These are phyloP conservation scores for Ophthalmolycus amberensis DNA, from an alignment of 2,113 vertebrate genomes.

Conservation along the genomic window DNA sequence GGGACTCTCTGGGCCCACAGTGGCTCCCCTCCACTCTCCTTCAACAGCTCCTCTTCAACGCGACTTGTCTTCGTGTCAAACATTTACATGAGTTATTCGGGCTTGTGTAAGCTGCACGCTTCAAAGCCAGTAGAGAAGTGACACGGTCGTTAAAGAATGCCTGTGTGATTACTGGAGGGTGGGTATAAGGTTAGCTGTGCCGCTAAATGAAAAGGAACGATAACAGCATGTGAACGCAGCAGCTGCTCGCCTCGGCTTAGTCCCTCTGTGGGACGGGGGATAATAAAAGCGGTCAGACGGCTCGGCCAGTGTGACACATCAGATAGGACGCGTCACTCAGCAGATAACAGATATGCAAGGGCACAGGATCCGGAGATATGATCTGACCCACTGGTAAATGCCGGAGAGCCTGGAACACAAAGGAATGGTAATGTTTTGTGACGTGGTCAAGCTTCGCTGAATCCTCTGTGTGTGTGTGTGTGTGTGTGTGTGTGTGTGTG, in stretches of 20 bases:
- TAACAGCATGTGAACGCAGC: constrained; percentile 65
- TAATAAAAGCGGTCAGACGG: constrained; percentile 56
- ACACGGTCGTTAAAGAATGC: constrained; percentile 73
- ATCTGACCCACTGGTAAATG: constrained; percentile 61
- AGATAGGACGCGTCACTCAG: constrained; percentile 65
- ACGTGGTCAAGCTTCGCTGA: constrained; percentile 37
- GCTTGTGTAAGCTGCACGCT: constrained; percentile 63
- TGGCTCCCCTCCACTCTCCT: constrained; percentile 11
- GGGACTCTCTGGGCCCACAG: background rate
- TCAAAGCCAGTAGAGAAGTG: constrained; percentile 69
- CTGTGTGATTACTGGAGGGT: constrained; percentile 67
- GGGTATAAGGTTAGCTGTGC: constrained; percentile 52
- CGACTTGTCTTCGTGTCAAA: constrained; percentile 61
- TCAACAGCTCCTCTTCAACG: constrained; percentile 56
- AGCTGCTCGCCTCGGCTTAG: constrained; percentile 65
- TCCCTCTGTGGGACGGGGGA: constrained; percentile 52
- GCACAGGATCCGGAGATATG: constrained; percentile 48
- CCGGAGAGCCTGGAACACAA: constrained; percentile 34
- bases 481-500: constrained; percentile 4
- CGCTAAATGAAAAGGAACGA: constrained; percentile 71
- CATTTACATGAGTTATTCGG: constrained; percentile 62
- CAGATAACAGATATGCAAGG: constrained; percentile 44
- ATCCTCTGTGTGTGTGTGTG: constrained; percentile 10
- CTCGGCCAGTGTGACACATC: constrained; percentile 65
- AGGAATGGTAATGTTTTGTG: constrained; percentile 54